phyloP scores from a whole-genome alignment of 2,888 invertebrate genomes.

The Heterodera filipjevi region DNA sequence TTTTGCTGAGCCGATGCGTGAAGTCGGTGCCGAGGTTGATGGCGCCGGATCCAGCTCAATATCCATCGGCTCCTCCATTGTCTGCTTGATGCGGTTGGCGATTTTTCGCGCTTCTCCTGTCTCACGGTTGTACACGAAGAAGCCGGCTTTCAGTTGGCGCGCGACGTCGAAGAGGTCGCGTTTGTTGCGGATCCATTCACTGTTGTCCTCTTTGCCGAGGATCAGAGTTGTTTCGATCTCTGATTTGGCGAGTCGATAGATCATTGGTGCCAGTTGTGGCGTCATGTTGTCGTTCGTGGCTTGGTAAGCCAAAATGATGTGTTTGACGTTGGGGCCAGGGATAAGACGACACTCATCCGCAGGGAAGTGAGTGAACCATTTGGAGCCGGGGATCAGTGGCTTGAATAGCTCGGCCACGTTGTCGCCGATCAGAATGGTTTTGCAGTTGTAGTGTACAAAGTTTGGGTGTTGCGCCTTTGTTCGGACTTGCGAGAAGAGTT shows the following conservation, averaged over 20 bases:
- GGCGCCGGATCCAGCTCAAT: neutral
- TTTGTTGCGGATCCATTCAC: neutral
- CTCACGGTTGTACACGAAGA: neutral
- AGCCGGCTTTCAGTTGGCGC: neutral
- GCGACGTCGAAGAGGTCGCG: neutral
- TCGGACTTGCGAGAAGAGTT: neutral
- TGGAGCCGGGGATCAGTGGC: neutral
- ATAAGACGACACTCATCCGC: neutral
- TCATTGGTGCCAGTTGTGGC: neutral
- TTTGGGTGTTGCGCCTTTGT: neutral
- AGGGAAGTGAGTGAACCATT: neutral
- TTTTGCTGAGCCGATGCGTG: neutral
- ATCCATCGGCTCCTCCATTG: neutral
- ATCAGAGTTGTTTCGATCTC: neutral
- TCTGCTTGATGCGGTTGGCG: neutral
- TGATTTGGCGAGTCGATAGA: neutral
- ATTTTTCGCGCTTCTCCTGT: neutral
- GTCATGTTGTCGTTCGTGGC: neutral
- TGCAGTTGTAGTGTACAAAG: neutral
- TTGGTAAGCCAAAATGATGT: neutral
- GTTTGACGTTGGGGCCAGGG: neutral
- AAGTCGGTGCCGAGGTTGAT: neutral
- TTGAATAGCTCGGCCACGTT: neutral
- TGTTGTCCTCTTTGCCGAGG: neutral
- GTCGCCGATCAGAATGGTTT: neutral